Evolutionary conservation across 2,113 vertebrate genomes (phyloP).

Genomic region (Hypanus sabinus): DNA sequence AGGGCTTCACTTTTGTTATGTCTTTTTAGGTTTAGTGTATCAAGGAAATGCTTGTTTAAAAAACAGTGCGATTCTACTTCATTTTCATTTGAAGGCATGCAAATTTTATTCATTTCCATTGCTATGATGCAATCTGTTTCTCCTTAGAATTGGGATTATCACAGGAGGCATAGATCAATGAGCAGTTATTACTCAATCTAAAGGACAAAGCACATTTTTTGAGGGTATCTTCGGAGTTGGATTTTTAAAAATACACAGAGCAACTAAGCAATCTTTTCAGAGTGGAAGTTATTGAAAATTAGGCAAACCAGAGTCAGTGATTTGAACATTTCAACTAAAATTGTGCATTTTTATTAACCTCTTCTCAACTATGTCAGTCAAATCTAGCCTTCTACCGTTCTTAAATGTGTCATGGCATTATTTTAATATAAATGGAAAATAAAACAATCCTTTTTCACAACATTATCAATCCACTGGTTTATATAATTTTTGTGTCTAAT

Average conservation of each 20-base stretch:
- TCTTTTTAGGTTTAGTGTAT: not conserved
- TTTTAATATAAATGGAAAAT: no score
- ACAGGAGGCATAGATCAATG: not conserved
- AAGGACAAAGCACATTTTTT: not conserved
- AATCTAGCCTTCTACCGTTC: no score
- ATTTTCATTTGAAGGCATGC: not conserved
- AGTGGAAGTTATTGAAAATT: not conserved
- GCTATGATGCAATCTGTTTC: not conserved
- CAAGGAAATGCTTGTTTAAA: not conserved
- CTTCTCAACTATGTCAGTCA: no score
- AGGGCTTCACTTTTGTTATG: not conserved
- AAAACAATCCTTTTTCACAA: no score
- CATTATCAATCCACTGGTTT: no score
- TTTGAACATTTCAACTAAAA: no score
- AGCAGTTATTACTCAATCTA: not conserved
- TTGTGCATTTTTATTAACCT: no score
- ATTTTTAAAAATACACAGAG: not conserved
- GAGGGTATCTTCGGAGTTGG: not conserved
- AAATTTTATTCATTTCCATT: constrained; percentile 1
- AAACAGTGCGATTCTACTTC: not conserved
- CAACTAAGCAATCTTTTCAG: not conserved
- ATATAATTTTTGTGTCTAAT: no score
- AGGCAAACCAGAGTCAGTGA: no score
- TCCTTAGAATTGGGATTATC: not conserved
- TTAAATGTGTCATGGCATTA: no score